These are phyloP conservation scores for Liolophura sinensis DNA, from an alignment of 1,140 invertebrate genomes.

Conservation along the genomic window DNA sequence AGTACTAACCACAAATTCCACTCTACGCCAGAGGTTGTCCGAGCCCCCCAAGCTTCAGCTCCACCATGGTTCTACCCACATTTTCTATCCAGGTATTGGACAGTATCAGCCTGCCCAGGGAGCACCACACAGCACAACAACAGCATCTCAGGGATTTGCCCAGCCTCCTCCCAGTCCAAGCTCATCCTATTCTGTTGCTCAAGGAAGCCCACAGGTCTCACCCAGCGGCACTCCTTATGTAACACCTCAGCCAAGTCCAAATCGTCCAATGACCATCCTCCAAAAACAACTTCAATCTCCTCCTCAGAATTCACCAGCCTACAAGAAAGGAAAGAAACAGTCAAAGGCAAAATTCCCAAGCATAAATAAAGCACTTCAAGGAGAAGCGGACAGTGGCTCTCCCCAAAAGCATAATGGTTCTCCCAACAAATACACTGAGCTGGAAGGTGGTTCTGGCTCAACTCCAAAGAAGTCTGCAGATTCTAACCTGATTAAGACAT, in stretches of 20 bases:
- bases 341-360: background rate
- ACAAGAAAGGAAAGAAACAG: background rate
- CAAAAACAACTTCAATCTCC: constrained; percentile 13
- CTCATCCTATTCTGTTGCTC: too few relatives aligned
- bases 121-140: constrained; percentile 10
- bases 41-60: constrained; percentile 36
- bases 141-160: too few relatives aligned
- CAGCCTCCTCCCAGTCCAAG: too few relatives aligned
- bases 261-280: constrained; percentile 1
- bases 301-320: constrained; percentile 59
- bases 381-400: too few relatives aligned
- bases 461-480: constrained; percentile 15
- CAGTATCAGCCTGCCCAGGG: constrained; percentile 8
- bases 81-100: constrained; percentile 34
- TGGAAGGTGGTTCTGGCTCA: too few relatives aligned
- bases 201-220: too few relatives aligned
- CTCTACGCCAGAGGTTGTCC: constrained; percentile 44
- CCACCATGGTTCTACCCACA: constrained; percentile 32
- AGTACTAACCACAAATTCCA: constrained; percentile 34
- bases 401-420: too few relatives aligned
- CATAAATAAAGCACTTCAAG: background rate
- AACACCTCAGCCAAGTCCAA: background rate
- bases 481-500: constrained; percentile 74
- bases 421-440: too few relatives aligned
- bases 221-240: too few relatives aligned